Evolutionary conservation across 2,113 vertebrate species (phyloP), one percentile per base, ranked within the genome.

Genomic region (Falcunculus frontatus): DNA sequence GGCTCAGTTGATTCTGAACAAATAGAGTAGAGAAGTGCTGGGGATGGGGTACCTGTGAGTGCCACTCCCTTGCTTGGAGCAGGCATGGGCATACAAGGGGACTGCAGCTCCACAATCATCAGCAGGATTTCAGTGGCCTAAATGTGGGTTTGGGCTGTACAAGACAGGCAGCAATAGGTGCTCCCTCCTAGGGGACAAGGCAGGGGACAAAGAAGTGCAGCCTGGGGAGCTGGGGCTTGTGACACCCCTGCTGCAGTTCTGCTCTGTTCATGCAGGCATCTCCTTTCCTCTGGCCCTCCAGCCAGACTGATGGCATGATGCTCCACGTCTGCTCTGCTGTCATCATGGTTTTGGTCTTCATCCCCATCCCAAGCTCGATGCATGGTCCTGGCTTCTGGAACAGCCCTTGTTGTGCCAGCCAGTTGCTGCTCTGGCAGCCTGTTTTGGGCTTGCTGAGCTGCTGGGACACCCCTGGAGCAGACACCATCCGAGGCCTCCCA

Each of bases 401-500:
- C 49, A 67, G 46, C 62, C n/a, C 35, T 47, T 50, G 9, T 50
- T 65, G 19, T 42, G 56, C 64, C 46, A 69, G 52, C 50, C 33
- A 4, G 5, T 49, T 73, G 47, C 69, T 79, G 50, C 76, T 93
- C 78, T 64, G 23, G 53, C 56, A 50, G 18, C 2, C 0, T 23
- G 16, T 65, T 81, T 49, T 44, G 44, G 47, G 23, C 56, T 91
- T 5, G 6, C 37, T 50, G 68, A 62, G 46, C 63, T 86, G 47
- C 68, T 67, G 60, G 42, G 56, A 59, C 33, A n/a, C 14, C 60
- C 42, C 78, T 47, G 44, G 56, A 75, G 59, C 80, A 64, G 56
- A 27, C 29, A 18, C 27, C 0, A 1, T 33, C 35, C 0, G 0
- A 84, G 62, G 41, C 47, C 22, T 42, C 29, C 19, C 0, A 0